Conservation (phyloP, 2,888 invertebrate genomes). For the Arrhopalites spinosus region DNA sequence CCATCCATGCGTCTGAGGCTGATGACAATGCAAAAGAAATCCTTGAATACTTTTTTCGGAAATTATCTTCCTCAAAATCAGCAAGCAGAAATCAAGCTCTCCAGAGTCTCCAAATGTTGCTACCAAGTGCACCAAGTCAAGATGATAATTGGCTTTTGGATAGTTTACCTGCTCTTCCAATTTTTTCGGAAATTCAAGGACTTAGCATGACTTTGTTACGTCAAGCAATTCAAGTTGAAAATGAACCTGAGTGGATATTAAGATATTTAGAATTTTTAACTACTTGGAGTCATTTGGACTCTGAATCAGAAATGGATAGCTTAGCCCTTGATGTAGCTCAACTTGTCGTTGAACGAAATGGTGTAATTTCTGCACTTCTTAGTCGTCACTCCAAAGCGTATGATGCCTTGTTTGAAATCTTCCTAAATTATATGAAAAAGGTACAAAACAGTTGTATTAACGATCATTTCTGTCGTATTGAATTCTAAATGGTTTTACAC, state of each 20-base stretch:
- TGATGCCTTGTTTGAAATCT: slow-evolving; percentile 62
- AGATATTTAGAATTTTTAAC: slow-evolving; percentile 52
- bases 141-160: slow-evolving; percentile 58
- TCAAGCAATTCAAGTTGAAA: slow-evolving; percentile 89
- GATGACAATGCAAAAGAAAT: slow-evolving; percentile 72
- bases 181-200: slow-evolving; percentile 71
- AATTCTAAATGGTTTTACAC: too few relatives aligned
- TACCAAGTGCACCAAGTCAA: slow-evolving; percentile 39
- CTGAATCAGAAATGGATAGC: slow-evolving; percentile 39
- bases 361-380: slow-evolving; percentile 80
- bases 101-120: slow-evolving; percentile 55
- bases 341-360: slow-evolving; percentile 86
- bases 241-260: slow-evolving; percentile 60
- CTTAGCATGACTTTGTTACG: slow-evolving; percentile 66
- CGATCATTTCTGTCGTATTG: too few relatives aligned
- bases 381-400: slow-evolving; percentile 61
- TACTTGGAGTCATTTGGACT: slow-evolving; percentile 43
- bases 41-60: slow-evolving; percentile 83
- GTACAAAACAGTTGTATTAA: too few relatives aligned
- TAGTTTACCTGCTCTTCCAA: slow-evolving; percentile 71
- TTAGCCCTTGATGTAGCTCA: slow-evolving; percentile 75
- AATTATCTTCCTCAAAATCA: slow-evolving; percentile 81
- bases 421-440: slow-evolving; percentile 76
- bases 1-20: slow-evolving; percentile 41
- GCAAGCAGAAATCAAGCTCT: slow-evolving; percentile 78